A percentile compares a stretch with the other conserved stretches of the same genome.
These are phyloP conservation scores for Marasmarcha lunaedactyla DNA, from an alignment of 2,888 invertebrate genomes.

Conservation along the genomic window DNA sequence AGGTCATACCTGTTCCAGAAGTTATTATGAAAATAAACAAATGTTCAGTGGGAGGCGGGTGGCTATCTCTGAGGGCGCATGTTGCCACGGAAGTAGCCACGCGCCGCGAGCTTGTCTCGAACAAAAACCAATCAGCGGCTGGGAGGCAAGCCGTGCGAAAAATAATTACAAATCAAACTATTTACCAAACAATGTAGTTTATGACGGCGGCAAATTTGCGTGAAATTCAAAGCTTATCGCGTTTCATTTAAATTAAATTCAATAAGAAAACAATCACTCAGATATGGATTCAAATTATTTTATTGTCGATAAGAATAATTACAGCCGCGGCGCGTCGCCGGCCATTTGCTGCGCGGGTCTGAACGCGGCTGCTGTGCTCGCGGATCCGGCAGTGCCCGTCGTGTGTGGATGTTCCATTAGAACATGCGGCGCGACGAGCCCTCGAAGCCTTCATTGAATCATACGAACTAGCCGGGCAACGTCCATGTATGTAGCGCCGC, in stretches of 20 bases:
- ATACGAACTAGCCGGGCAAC: slow-evolving; percentile 40
- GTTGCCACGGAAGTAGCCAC: no score
- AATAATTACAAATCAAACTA: slow-evolving; percentile 65
- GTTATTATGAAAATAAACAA: no score
- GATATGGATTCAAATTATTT: slow-evolving; percentile 25
- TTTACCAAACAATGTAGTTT: slow-evolving; percentile 64
- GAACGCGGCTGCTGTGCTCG: background rate
- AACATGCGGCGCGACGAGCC: slow-evolving; percentile 24
- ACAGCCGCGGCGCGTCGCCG: no score
- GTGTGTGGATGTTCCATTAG: no score
- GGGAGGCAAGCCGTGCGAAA: slow-evolving; percentile 34
- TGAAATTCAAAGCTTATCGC: slow-evolving; percentile 59
- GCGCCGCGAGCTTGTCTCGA: no score
- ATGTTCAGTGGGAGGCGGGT: no score
- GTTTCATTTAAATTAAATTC: slow-evolving; percentile 50
- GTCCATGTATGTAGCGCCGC: slow-evolving; percentile 27
- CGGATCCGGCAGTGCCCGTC: no score
- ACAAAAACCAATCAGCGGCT: slow-evolving; percentile 45
- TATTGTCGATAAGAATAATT: slow-evolving; percentile 41
- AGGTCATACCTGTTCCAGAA: no score
- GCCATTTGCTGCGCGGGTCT: background rate
- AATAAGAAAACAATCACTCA: slow-evolving; percentile 21
- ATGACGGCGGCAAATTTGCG: slow-evolving; percentile 58
- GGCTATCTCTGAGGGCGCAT: no score
- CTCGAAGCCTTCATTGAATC: slow-evolving; percentile 52